phyloP scores from a whole-genome alignment of 2,113 vertebrate species.

The Pao palembangensis region DNA sequence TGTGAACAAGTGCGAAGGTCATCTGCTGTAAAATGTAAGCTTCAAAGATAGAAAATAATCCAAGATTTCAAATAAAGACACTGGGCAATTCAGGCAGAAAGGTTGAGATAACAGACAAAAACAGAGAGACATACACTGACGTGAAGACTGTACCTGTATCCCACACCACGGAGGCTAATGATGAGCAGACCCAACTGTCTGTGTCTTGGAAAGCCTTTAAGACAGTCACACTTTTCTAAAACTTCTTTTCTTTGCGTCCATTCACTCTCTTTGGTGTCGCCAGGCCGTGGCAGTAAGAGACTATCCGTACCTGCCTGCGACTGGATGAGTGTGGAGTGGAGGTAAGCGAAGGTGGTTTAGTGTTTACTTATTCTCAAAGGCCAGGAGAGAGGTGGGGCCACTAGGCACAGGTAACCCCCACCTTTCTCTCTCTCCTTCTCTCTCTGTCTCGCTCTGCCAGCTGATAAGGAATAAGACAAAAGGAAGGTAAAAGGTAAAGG shows the following conservation, averaged over 20 bases:
- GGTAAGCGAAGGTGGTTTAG: slow-evolving; percentile 62
- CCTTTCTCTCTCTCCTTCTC: slow-evolving; percentile 22
- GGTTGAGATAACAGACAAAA: background rate
- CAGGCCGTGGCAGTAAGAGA: slow-evolving; percentile 30
- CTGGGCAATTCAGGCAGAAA: too few species aligned
- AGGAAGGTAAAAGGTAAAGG: slow-evolving; percentile 44
- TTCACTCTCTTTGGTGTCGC: slow-evolving; percentile 32
- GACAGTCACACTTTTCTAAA: slow-evolving; percentile 31
- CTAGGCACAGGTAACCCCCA: slow-evolving; percentile 56
- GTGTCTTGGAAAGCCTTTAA: slow-evolving; percentile 1
- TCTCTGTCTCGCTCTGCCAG: slow-evolving; percentile 17
- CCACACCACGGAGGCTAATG: slow-evolving; percentile 25
- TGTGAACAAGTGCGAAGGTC: background rate
- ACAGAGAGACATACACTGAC: slow-evolving; percentile 4
- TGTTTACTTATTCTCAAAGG: slow-evolving; percentile 67
- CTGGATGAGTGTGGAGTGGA: slow-evolving; percentile 40
- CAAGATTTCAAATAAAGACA: background rate
- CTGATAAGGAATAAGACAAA: slow-evolving; percentile 58
- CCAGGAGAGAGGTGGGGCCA: slow-evolving; percentile 66
- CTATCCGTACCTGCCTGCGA: slow-evolving; percentile 33
- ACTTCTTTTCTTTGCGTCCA: slow-evolving; percentile 13
- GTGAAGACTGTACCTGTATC: slow-evolving; percentile 58
- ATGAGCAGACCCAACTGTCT: slow-evolving; percentile 10
- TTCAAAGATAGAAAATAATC: background rate
- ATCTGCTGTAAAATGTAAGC: background rate